Evolutionary conservation across 2,888 invertebrate genomes (phyloP), one percentile per base, ranked within the genome.

Genomic region (Drosophila prostipennis): DNA sequence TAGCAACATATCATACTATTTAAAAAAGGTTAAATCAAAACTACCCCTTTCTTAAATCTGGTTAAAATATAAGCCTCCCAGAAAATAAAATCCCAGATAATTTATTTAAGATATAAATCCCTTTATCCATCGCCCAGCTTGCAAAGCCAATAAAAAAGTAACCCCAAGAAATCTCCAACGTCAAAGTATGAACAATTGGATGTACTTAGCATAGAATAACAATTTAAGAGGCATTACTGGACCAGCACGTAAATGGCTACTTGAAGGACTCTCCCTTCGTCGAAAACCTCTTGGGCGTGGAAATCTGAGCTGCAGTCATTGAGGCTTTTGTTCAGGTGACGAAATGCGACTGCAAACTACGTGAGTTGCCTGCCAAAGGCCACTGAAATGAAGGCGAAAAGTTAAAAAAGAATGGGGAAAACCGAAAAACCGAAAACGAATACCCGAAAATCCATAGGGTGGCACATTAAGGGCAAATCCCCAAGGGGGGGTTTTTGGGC

Each of bases 301-400:
- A 71, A 71, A 71, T 72, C 71, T 71, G 72, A 63, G 72, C 72
- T 61, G 61, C 63, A 57, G 45, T 46, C 48, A 49, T 45, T 14
- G 56, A 61, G 43, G 58, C 75, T 60, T 73, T 51, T 59, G 67
- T 78, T 72, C 69, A 79, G 86, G 84, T 84, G 84, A 88, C 86
- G 86, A 84, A 80, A 88, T 80, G 86, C 72, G 84, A 65, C 73
- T 80, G 72, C 55, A 61, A 74, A 74, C 59, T 74, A 88, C 84
- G 84, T 88, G 84, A 86, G 77, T 40, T 73, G 84, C 83, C 64
- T 88, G 58, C 53, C 45, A 72, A 84, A 56, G 54, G 64, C 61
- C 59, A 23, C 59, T 39, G 58, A 80, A 80, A 70, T 68, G 56
- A 76, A 48, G 55, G 26, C 58, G 60, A 69, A 58, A 26, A 26